Base-by-base conservation (phyloP, 2,113 vertebrate species). In the Dasyprocta punctata region DNA sequence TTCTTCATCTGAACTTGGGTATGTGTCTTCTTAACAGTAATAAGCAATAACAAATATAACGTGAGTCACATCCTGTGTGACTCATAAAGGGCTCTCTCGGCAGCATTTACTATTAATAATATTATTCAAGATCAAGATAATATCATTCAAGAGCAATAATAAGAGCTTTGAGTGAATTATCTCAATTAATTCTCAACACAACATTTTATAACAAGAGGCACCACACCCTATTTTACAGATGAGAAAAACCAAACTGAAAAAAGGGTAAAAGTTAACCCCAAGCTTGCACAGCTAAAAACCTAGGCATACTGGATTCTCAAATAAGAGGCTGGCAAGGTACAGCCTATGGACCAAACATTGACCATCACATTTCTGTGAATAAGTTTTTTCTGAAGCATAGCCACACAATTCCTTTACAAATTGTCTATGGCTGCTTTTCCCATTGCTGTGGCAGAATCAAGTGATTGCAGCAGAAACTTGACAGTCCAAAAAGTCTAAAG, bases 181-280 rank as follows among this genome's bases (percentile, higher is more conserved):
- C 82, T 95, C 92, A 58, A 58, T 92, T 85, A 61, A 85, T 65
- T 93, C 61, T 86, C 87, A 92, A n/a, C 67, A 36, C 77, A 80
- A 67, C 11, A 44, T 13, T 77, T 88, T 20, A 88, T 24, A 92
- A 47, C 47, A 75, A 88, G 54, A 95, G 54, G 87, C 41, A 86
- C 38, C 60, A 78, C 3, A 19, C 1, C 16, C 30, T 22, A 49
- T 71, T 93, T 89, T 80, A 65, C 26, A 81, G 67, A 61, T 12
- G 41, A 83, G 30, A 67, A 96, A 84, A 86, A 33, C 52, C 89
- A 96, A 77, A 49, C 69, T 65, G n/a, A 54, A 82, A 26, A 0
- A 54, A 71, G 19, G 16, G 49, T 11, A 63, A 26, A 3, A 4
- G 24, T 11, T 5, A 10, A 56, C 67, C 61, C 26, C 33, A 78